A percentile compares a stretch with the other conserved stretches of the same genome.
phyloP scores from a whole-genome alignment of 53 echinoderm and acorn worm genomes.

The Crossaster papposus region DNA sequence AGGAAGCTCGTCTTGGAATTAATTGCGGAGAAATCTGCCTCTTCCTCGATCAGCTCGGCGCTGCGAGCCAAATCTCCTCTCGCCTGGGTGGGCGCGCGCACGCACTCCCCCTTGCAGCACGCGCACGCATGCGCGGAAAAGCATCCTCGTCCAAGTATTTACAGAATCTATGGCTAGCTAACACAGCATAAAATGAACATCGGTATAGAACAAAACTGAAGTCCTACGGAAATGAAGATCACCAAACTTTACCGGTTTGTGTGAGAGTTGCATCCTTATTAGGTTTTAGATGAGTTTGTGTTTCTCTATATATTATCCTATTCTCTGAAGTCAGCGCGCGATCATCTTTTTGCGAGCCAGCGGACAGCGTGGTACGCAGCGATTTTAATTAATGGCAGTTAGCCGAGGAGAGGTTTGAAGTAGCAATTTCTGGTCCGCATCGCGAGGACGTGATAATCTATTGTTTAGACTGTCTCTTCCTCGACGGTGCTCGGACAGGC shows the following conservation, averaged over 20 bases:
- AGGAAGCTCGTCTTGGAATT: conserved; percentile 72
- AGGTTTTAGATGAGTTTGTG: background rate
- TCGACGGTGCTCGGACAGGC: conserved; percentile 12
- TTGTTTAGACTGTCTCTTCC: conserved; percentile 48
- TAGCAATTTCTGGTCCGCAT: conserved; percentile 55
- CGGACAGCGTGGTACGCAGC: background rate
- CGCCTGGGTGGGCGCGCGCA: conserved; percentile 32
- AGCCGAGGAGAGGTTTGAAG: conserved; percentile 39
- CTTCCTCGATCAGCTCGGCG: conserved; percentile 44
- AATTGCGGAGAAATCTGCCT: conserved; percentile 72
- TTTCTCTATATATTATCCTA: background rate
- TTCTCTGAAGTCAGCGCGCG: background rate
- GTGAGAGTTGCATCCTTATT: background rate
- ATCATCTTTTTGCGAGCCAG: background rate
- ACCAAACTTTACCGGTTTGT: conserved; percentile 6
- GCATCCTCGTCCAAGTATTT: conserved; percentile 49
- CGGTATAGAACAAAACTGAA: background rate
- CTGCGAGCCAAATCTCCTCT: conserved; percentile 58
- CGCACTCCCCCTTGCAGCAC: background rate
- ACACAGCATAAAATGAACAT: background rate
- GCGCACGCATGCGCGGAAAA: conserved; percentile 28
- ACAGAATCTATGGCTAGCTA: conserved; percentile 11
- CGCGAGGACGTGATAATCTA: conserved; percentile 58
- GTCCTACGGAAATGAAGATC: conserved; percentile 11
- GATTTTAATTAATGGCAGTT: conserved; percentile 56